Evolutionary conservation across 1,140 invertebrate species (phyloP).

Genomic region (Bombus affinis): DNA sequence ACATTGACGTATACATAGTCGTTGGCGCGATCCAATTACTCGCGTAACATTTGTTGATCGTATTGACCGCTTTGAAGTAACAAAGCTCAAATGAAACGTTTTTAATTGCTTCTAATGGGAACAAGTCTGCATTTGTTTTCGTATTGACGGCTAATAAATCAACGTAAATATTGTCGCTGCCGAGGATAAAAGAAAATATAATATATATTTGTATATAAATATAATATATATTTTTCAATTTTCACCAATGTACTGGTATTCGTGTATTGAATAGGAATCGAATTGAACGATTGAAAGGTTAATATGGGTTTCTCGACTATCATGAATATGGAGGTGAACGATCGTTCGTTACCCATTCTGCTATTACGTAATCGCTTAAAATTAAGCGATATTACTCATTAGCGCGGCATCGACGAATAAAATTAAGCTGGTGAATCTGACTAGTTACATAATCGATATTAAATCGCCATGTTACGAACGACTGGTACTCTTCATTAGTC

Average conservation of each 20-base stretch:
- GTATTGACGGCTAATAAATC: background rate
- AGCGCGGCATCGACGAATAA: background rate
- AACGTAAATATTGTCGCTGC: background rate
- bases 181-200: background rate
- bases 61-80: background rate
- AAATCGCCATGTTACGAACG: background rate
- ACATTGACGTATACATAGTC: background rate
- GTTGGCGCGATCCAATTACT: background rate
- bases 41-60: background rate
- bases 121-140: background rate
- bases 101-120: background rate
- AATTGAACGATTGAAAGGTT: background rate
- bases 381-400: constrained; percentile 21
- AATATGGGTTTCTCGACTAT: background rate
- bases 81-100: background rate
- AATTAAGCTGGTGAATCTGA: background rate
- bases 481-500: background rate
- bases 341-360: background rate
- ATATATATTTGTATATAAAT: too few species aligned
- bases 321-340: background rate
- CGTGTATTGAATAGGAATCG: background rate
- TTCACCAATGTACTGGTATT: background rate
- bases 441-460: background rate
- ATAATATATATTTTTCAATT: background rate
- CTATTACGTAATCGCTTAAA: constrained; percentile 1